Evolutionary conservation across 2,113 vertebrate genomes (phyloP).

Genomic region (Pelobates fuscus): DNA sequence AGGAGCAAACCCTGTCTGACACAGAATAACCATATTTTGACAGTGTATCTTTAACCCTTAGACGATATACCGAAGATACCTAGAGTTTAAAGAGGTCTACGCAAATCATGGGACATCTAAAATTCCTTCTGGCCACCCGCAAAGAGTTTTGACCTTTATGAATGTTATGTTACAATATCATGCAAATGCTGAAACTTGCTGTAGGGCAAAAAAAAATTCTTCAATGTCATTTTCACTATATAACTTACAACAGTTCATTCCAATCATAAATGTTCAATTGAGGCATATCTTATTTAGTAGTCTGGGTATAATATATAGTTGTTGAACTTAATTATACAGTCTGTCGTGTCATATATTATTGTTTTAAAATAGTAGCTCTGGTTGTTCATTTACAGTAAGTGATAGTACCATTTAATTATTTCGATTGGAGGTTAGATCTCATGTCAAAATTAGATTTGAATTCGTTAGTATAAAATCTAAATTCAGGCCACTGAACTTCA

Average conservation of each 20-base stretch:
- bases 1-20: constrained; percentile 37
- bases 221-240: constrained; percentile 69
- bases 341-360: constrained; percentile 43
- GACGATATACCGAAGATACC: constrained; percentile 68
- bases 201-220: constrained; percentile 77
- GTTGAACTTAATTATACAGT: constrained; percentile 34
- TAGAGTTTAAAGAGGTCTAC: constrained; percentile 71
- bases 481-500: constrained; percentile 36
- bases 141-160: constrained; percentile 73
- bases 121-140: constrained; percentile 75
- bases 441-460: constrained; percentile 42
- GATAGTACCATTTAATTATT: constrained; percentile 24
- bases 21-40: constrained; percentile 41
- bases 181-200: constrained; percentile 75
- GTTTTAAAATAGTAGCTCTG: constrained; percentile 39
- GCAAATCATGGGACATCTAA: constrained; percentile 74
- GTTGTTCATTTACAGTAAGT: constrained; percentile 46
- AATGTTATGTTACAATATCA: constrained; percentile 77
- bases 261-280: constrained; percentile 59
- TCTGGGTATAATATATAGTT: constrained; percentile 18
- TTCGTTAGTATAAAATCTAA: constrained; percentile 37
- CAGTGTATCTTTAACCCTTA: constrained; percentile 69
- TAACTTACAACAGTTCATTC: constrained; percentile 71
- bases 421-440: constrained; percentile 27
- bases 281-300: constrained; percentile 36